These are phyloP conservation scores for Regulus satrapa DNA, from an alignment of 2,113 vertebrate genomes.

Conservation along the genomic window DNA sequence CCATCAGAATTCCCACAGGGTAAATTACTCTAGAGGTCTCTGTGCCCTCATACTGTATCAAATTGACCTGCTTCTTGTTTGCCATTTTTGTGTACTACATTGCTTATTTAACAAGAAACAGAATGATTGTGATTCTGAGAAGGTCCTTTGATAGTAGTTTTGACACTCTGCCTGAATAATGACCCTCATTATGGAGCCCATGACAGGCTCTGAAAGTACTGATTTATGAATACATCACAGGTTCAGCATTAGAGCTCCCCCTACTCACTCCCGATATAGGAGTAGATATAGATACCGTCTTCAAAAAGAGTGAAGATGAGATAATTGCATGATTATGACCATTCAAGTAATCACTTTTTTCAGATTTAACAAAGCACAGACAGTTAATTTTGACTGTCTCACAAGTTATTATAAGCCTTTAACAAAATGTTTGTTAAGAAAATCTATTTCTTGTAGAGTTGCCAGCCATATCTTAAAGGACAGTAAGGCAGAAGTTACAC, in stretches of 20 bases:
- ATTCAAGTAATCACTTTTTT: constrained; percentile 69
- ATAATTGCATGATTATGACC: constrained; percentile 76
- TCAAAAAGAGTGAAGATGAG: constrained; percentile 70
- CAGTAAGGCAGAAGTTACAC: constrained; percentile 36
- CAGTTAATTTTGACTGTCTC: constrained; percentile 71
- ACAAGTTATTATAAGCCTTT: constrained; percentile 59
- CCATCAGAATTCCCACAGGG: constrained; percentile 93
- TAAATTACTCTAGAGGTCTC: constrained; percentile 98
- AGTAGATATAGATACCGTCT: constrained; percentile 69
- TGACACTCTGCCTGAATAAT: constrained; percentile 99
- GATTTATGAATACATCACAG: constrained; percentile 99
- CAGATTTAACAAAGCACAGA: constrained; percentile 67
- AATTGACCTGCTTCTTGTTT: constrained; percentile 99
- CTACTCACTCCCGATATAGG: constrained; percentile 72
- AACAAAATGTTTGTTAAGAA: constrained; percentile 70
- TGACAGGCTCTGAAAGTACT: constrained; percentile 98
- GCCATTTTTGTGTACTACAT: constrained; percentile 99
- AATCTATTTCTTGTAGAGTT: constrained; percentile 43
- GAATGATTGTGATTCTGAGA: constrained; percentile 98
- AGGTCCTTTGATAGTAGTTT: constrained; percentile 98
- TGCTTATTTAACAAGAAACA: constrained; percentile 99
- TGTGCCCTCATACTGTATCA: constrained; percentile 93
- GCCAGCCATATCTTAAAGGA: neutral
- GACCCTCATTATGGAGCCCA: constrained; percentile 99
- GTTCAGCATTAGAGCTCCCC: constrained; percentile 79